Percentiles rank a stretch among this genome's conserved stretches.
phyloP scores from a whole-genome alignment of 2,888 invertebrate genomes.

The Perizoma affinitatum region DNA sequence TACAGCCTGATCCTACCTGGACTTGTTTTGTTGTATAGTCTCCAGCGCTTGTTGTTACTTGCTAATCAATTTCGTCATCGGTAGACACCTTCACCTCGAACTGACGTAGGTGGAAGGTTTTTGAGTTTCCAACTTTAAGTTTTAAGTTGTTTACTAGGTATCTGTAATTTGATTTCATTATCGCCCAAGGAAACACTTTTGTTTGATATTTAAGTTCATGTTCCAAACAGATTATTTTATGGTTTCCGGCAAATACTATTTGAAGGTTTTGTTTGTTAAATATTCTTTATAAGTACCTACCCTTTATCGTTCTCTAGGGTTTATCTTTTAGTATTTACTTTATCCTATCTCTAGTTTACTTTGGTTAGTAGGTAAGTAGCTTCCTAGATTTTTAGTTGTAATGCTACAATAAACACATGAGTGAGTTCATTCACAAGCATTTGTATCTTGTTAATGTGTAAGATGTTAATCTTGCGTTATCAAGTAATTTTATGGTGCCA shows the following conservation, averaged over 20 bases:
- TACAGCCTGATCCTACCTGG: constrained; percentile 15
- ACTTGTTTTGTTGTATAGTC: constrained; percentile 35
- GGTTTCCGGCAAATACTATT: constrained; percentile 3
- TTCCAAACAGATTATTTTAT: background rate
- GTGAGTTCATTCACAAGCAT: too few relatives aligned
- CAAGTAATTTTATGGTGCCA: too few relatives aligned
- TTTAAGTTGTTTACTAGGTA: constrained; percentile 3
- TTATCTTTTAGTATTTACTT: too few relatives aligned
- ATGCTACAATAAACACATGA: too few relatives aligned
- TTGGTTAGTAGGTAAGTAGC: too few relatives aligned
- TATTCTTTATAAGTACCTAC: too few relatives aligned
- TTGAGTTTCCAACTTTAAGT: constrained; percentile 23
- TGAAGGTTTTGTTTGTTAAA: background rate
- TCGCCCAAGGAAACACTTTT: background rate
- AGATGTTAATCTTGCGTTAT: too few relatives aligned
- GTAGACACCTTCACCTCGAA: constrained; percentile 36
- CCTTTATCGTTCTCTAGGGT: too few relatives aligned
- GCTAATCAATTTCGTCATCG: constrained; percentile 41
- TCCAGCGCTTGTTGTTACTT: constrained; percentile 40
- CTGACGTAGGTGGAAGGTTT: constrained; percentile 34
- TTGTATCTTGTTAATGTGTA: too few relatives aligned
- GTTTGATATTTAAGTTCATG: background rate
- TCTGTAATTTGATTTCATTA: constrained; percentile 1
- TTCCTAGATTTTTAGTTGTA: too few relatives aligned
- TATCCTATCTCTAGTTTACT: too few relatives aligned